These are phyloP conservation scores for Hemithea aestivaria DNA, from an alignment of 2,888 invertebrate species.

Conservation along the genomic window DNA sequence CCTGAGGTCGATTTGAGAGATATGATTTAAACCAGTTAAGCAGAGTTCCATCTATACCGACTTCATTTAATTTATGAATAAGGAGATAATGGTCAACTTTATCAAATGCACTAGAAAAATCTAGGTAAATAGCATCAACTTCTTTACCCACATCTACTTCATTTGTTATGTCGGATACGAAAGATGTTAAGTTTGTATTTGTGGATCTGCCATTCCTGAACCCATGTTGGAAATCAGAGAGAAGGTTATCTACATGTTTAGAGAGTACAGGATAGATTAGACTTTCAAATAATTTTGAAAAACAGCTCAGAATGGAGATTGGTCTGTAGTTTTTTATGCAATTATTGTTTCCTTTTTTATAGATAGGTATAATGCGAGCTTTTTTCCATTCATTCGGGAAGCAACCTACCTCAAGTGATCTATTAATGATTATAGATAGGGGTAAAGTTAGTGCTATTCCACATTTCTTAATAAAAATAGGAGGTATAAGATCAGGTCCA, in stretches of 20 bases:
- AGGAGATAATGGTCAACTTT: constrained; percentile 1
- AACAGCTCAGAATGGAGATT: constrained; percentile 1
- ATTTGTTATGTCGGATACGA: not conserved
- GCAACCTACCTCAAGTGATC: not conserved
- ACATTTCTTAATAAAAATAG: not conserved
- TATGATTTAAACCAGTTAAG: not conserved
- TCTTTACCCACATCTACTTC: not conserved
- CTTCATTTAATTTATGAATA: not conserved
- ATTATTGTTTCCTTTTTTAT: constrained; percentile 4
- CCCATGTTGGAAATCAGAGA: constrained; percentile 2
- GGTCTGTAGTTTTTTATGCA: constrained; percentile 6
- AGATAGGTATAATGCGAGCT: not conserved
- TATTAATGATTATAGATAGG: constrained; percentile 2
- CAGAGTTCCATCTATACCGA: not conserved
- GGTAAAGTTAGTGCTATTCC: not conserved
- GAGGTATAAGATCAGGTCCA: constrained; percentile 10
- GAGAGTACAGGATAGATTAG: not conserved
- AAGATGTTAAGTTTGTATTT: not conserved
- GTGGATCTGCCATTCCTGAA: not conserved
- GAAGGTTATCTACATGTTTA: not conserved
- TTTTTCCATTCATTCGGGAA: constrained; percentile 7
- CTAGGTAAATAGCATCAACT: constrained; percentile 4
- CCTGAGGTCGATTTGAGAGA: not conserved
- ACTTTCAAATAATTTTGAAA: constrained; percentile 1
- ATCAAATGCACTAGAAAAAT: constrained; percentile 6